Conservation (phyloP, 1,140 invertebrate species). For the Danaus melanippus region DNA sequence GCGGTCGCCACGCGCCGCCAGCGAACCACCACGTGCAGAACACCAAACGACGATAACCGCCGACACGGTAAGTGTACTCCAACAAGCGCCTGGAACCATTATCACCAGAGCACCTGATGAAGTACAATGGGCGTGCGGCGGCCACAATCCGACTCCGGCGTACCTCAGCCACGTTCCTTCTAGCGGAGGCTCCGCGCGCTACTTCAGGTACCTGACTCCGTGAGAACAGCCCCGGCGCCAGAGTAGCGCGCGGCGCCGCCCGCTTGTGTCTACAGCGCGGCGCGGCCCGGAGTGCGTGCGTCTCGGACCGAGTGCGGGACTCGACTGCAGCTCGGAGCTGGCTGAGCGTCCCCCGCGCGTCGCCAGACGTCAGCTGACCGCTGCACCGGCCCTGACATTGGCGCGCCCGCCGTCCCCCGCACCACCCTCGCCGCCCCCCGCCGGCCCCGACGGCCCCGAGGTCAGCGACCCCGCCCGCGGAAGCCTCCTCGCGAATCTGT, state of each 20-base stretch:
- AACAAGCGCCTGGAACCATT: conserved; percentile 92
- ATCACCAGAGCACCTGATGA: conserved; percentile 98
- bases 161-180: conserved; percentile 12
- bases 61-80: conserved; percentile 91
- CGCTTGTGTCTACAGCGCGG: conserved; percentile 46
- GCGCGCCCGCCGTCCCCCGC: conserved; percentile 46
- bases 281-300: conserved; percentile 34
- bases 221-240: conserved; percentile 71
- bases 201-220: conserved; percentile 97
- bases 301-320: conserved; percentile 36
- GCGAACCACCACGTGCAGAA: conserved; percentile 30
- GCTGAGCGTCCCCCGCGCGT: conserved; percentile 55
- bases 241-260: conserved; percentile 61
- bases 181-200: conserved; percentile 86
- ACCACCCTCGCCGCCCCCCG: conserved; percentile 31
- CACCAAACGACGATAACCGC: conserved; percentile 45
- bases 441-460: conserved; percentile 46
- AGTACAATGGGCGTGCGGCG: conserved; percentile 96
- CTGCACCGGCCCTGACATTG: conserved; percentile 71
- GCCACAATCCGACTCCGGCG: conserved; percentile 20
- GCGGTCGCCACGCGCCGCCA: conserved; percentile 18
- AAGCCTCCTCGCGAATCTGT: conserved; percentile 62
- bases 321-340: conserved; percentile 53
- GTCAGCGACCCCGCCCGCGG: conserved; percentile 63
- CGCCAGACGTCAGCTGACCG: conserved; percentile 68